A percentile compares a stretch with the other conserved stretches of the same genome.
Evolutionary conservation across 2,888 invertebrate genomes (phyloP).

Genomic region (Aleiodes leptofemur): DNA sequence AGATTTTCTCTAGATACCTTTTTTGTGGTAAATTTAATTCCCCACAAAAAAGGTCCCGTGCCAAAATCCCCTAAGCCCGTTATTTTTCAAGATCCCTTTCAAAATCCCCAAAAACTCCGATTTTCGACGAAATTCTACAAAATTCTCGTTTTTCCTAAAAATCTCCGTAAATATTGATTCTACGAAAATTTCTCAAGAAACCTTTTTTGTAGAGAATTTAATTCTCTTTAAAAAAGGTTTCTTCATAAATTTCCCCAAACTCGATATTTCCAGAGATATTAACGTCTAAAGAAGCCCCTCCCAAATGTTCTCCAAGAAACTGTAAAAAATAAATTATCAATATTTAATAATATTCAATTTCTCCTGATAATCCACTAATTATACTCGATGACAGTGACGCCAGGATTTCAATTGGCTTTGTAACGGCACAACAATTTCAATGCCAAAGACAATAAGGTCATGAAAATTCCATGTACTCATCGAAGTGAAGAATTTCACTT

Average conservation of each 20-base stretch:
- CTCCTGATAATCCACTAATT: not conserved
- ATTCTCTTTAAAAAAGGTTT: too few relatives aligned
- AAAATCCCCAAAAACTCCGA: not conserved
- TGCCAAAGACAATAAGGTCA: constrained; percentile 37
- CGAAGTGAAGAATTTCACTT: not conserved
- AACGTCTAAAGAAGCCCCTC: too few relatives aligned
- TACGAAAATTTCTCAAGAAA: too few relatives aligned
- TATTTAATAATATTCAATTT: not conserved
- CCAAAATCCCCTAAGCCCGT: too few relatives aligned
- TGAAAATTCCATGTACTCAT: constrained; percentile 6
- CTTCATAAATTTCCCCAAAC: too few relatives aligned
- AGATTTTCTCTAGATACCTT: too few relatives aligned
- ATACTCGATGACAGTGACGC: constrained; percentile 24
- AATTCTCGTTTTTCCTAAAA: not conserved
- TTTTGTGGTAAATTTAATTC: too few relatives aligned
- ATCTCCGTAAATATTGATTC: not conserved
- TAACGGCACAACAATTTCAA: constrained; percentile 35
- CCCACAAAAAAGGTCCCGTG: too few relatives aligned
- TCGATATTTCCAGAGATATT: too few relatives aligned
- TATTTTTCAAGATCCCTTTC: too few relatives aligned
- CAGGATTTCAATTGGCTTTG: constrained; percentile 8
- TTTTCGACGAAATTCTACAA: not conserved
- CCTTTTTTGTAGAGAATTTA: too few relatives aligned
- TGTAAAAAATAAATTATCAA: not conserved
- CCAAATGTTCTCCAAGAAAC: too few relatives aligned